Conservation (phyloP, 1,140 invertebrate species). For the Tachypleus tridentatus region DNA sequence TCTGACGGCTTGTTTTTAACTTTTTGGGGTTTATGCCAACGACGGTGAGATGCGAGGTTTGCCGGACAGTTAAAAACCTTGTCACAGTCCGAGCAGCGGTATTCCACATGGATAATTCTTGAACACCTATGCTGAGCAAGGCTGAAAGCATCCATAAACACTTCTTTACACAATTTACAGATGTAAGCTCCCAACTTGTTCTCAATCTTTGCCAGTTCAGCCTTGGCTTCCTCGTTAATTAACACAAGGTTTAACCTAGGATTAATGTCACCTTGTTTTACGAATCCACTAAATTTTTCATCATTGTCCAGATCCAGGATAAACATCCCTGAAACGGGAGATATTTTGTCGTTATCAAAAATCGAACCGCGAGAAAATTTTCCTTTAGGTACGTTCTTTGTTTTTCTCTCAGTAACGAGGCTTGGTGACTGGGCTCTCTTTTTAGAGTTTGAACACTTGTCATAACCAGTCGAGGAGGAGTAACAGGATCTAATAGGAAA, state of each 20-base stretch:
- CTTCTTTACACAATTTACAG: constrained; percentile 80
- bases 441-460: neutral
- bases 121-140: constrained; percentile 93
- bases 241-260: constrained; percentile 92
- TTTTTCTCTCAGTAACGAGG: neutral
- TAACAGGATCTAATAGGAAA: neutral
- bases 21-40: constrained; percentile 81
- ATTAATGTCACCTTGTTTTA: constrained; percentile 77
- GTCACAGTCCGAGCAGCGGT: constrained; percentile 95
- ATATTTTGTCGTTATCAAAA: constrained; percentile 90
- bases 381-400: constrained; percentile 10
- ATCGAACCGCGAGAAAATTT: constrained; percentile 61
- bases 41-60: constrained; percentile 88
- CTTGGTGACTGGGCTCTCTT: neutral
- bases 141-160: constrained; percentile 90
- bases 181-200: constrained; percentile 93
- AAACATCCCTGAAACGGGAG: constrained; percentile 95
- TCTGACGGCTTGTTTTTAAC: constrained; percentile 13
- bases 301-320: constrained; percentile 47
- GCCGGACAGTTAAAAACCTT: constrained; percentile 98
- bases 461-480: neutral
- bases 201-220: constrained; percentile 87
- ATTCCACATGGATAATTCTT: constrained; percentile 94
- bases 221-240: constrained; percentile 88
- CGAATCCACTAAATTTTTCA: constrained; percentile 27